phyloP scores from a whole-genome alignment of 2,113 vertebrate genomes.

The Psilopsiagon aurifrons region DNA sequence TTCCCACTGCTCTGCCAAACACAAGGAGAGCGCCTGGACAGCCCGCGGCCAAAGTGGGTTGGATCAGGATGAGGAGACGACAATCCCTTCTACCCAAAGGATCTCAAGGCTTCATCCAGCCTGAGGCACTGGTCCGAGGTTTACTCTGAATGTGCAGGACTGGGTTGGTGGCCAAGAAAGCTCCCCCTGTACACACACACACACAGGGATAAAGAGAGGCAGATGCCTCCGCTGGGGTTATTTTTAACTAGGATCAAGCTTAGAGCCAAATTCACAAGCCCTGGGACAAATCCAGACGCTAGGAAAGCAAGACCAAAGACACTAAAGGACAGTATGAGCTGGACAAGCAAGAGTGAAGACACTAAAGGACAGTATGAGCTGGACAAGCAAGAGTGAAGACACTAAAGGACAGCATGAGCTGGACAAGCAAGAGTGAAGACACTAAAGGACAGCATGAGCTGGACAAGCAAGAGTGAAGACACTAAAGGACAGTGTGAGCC shows the following conservation, averaged over 20 bases:
- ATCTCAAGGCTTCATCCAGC: neutral
- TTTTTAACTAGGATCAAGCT: neutral
- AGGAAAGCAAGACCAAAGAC: neutral
- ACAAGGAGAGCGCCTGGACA: neutral
- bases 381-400: neutral
- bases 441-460: neutral
- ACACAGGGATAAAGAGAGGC: neutral
- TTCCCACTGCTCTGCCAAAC: neutral
- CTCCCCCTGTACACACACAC: neutral
- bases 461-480: neutral
- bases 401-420: neutral
- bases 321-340: neutral
- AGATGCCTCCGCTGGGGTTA: neutral
- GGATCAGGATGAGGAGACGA: neutral
- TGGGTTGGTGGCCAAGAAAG: neutral
- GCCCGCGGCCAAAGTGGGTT: neutral
- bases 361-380: neutral
- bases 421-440: too few relatives aligned
- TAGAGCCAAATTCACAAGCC: neutral
- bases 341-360: neutral
- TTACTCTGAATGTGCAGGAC: neutral
- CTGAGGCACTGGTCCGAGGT: rapidly evolving
- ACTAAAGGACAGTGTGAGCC: neutral
- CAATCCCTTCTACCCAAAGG: neutral
- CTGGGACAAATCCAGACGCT: neutral